A percentile compares a stretch with the other conserved stretches of the same genome.
These are phyloP conservation scores for Homarus americanus DNA, from an alignment of 1,140 invertebrate species.

Conservation along the genomic window DNA sequence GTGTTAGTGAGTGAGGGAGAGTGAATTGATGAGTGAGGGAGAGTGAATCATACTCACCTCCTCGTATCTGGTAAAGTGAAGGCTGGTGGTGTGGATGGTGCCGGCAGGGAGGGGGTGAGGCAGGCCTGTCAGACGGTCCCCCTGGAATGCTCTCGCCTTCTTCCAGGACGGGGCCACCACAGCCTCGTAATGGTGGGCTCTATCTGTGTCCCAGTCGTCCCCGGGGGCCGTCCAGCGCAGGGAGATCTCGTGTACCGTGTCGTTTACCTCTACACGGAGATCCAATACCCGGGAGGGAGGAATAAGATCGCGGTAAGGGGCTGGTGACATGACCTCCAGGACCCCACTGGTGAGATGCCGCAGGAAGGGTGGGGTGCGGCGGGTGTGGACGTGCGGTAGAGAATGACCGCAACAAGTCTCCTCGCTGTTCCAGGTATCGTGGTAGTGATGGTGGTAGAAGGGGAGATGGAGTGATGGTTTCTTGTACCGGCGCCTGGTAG, in stretches of 20 bases:
- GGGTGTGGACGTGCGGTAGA: constrained; percentile 52
- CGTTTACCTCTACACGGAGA: constrained; percentile 74
- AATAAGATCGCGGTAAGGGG: constrained; percentile 70
- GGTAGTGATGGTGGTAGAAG: constrained; percentile 42
- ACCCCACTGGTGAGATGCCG: constrained; percentile 67
- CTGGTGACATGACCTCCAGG: constrained; percentile 51
- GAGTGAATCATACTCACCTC: constrained; percentile 38
- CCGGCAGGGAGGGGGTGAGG: constrained; percentile 62
- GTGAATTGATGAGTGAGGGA: neutral
- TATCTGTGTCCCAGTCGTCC: constrained; percentile 76
- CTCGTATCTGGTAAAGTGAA: constrained; percentile 71
- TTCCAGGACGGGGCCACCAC: constrained; percentile 69
- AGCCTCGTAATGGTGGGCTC: constrained; percentile 74
- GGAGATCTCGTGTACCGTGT: constrained; percentile 74
- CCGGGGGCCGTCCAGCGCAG: constrained; percentile 77
- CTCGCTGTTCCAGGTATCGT: constrained; percentile 23
- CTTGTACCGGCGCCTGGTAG: constrained; percentile 62
- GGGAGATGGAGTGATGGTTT: constrained; percentile 21
- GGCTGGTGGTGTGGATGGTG: constrained; percentile 61
- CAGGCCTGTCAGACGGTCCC: constrained; percentile 64
- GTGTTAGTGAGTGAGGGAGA: neutral
- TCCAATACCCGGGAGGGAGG: constrained; percentile 77
- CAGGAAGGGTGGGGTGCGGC: constrained; percentile 66
- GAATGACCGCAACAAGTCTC: constrained; percentile 70
- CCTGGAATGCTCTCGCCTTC: constrained; percentile 68